Base-by-base conservation (phyloP, 1,140 invertebrate species). In the Ostrea edulis region DNA sequence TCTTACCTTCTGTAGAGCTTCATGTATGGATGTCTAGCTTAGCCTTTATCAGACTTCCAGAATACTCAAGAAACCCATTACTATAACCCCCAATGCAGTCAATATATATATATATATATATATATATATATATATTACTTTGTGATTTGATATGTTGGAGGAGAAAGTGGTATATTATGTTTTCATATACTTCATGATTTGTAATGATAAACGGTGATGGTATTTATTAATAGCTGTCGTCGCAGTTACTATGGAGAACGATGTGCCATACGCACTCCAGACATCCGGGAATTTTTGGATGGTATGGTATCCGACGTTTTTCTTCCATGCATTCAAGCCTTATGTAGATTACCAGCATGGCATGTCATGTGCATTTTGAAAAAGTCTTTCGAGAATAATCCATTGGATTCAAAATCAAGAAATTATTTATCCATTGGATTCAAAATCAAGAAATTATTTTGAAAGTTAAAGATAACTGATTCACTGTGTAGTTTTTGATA, bases 191-290 rank as follows among this genome's bases (percentile, higher is more conserved):
- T 25, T 77, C 25, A 11, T 77, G 68, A 35, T 12, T 29, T 77
- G 29, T 77, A 4, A 86, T 77, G 85, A 81, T 71, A 86, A 54
- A 29, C 51, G 71, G 65, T 86, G 85, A 86, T 81, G 71, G 65
- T 86, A 62, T 86, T 65, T 81, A 53, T 86, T 52, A 77, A 81
- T 81, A 90, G 90, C 71, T 90, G 90, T 86, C 81, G 53, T 51
- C 58, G 25, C 62, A 29, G 52, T 52, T 90, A 86, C 86, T 22
- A 44, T 9, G 90, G 90, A 65, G 17, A 53, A 44, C 54, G 90
- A 62, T 90, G 90, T 84, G 71, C 68, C 54, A 62, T 87, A 77
- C 77, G 29, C 51, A 81, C 53, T 9, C 68, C 51, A 25, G 29
- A 86, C 20, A 52, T 86, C 51, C 51, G 65, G 53, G 85, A 81